phyloP scores from a whole-genome alignment of 2,797 vertebrate species.

The Phylloscopus collybita region DNA sequence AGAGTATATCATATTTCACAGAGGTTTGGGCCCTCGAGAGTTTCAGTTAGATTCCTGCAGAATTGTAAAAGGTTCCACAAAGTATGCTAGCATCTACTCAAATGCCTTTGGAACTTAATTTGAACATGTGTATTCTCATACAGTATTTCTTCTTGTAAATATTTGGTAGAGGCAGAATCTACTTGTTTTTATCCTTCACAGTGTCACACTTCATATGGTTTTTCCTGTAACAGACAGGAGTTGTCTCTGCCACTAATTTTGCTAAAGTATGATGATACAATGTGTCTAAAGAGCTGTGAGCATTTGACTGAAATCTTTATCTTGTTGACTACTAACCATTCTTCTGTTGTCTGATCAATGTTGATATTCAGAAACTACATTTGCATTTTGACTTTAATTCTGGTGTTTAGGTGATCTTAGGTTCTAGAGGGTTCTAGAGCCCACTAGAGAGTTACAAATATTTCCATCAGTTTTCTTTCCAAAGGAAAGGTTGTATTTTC shows the following conservation, averaged over 20 bases:
- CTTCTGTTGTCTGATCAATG: neutral
- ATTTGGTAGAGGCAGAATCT: neutral
- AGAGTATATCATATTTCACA: neutral
- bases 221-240: neutral
- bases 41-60: neutral
- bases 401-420: neutral
- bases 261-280: neutral
- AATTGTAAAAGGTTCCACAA: neutral
- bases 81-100: neutral
- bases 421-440: neutral
- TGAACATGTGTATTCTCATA: neutral
- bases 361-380: neutral
- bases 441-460: neutral
- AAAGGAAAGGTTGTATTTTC: neutral
- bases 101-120: neutral
- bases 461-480: neutral
- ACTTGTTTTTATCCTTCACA: neutral
- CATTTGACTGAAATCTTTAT: neutral
- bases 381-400: neutral
- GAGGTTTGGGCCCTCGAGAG: neutral
- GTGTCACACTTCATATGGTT: neutral
- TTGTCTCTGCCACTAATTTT: neutral
- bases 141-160: neutral
- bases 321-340: neutral
- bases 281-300: neutral